Conservation (phyloP, 1,140 invertebrate species). For the Leptinotarsa defecta region DNA sequence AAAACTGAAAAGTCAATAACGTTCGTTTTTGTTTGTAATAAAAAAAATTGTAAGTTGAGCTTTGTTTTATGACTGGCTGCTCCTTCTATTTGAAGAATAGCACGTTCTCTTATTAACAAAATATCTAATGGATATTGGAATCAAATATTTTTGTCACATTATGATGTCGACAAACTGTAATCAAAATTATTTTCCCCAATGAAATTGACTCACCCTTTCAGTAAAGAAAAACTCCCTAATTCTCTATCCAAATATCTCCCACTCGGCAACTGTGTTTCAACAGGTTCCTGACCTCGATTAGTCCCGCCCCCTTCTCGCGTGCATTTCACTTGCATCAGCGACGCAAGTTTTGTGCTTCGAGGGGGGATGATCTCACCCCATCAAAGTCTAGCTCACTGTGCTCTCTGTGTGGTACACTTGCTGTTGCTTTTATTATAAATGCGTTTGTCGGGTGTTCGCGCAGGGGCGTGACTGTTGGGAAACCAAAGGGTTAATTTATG, state of each 20-base stretch:
- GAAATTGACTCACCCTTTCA: too few species aligned
- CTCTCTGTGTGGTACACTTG: slow-evolving; percentile 25
- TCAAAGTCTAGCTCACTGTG: slow-evolving; percentile 23
- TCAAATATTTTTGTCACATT: too few species aligned
- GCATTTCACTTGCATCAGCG: slow-evolving; percentile 43
- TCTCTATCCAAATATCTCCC: not conserved
- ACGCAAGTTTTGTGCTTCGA: slow-evolving; percentile 18
- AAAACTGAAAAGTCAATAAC: too few species aligned
- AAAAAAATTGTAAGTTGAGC: too few species aligned
- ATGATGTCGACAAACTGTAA: too few species aligned
- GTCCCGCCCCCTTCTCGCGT: slow-evolving; percentile 38
- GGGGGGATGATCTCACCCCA: slow-evolving; percentile 25
- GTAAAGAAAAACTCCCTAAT: not conserved
- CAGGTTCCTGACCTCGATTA: slow-evolving; percentile 53
- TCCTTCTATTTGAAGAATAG: too few species aligned
- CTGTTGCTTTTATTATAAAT: slow-evolving; percentile 4
- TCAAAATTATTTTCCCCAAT: too few species aligned
- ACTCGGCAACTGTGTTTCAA: slow-evolving; percentile 8
- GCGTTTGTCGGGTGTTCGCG: slow-evolving; percentile 7
- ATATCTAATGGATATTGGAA: too few species aligned
- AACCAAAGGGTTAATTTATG: not conserved
- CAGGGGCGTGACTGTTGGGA: not conserved
- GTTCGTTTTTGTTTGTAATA: too few species aligned
- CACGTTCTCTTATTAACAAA: too few species aligned
- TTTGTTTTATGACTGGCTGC: too few species aligned